These are phyloP conservation scores for Tachina grossa DNA, from an alignment of 2,888 invertebrate species.

Conservation along the genomic window DNA sequence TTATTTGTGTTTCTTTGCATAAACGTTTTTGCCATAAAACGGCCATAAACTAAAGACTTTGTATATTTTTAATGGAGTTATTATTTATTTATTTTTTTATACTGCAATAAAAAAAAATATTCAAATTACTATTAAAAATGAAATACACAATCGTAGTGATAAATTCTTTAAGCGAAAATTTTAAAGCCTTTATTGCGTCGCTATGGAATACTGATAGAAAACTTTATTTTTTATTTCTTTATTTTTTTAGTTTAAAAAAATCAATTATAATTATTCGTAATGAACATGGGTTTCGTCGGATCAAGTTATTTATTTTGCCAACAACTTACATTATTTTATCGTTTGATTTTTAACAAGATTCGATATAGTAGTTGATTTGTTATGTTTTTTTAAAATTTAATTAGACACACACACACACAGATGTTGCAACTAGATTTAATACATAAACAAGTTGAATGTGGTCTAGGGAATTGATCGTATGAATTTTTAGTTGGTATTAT, in stretches of 20 bases:
- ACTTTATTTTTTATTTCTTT: neutral
- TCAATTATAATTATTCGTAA: conserved; percentile 1
- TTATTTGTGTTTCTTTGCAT: conserved; percentile 1
- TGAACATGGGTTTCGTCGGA: neutral
- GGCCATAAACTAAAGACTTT: conserved; percentile 53
- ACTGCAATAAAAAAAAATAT: conserved; percentile 8
- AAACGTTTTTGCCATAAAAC: conserved; percentile 60
- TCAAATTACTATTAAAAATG: conserved; percentile 28
- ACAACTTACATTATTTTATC: too few relatives aligned
- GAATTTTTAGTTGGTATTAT: too few relatives aligned
- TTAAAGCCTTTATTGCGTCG: neutral
- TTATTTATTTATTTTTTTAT: conserved; percentile 17
- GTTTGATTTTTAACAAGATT: too few relatives aligned
- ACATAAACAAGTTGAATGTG: too few relatives aligned
- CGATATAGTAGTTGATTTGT: too few relatives aligned
- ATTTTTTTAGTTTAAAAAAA: conserved; percentile 4
- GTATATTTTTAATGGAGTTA: conserved; percentile 47
- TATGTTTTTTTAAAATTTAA: too few relatives aligned
- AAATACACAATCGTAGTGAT: conserved; percentile 11
- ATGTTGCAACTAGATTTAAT: too few relatives aligned
- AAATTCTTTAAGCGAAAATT: neutral
- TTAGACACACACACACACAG: too few relatives aligned
- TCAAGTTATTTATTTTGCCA: neutral
- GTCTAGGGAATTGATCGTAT: too few relatives aligned
- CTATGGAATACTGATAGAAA: neutral